These are phyloP conservation scores for Crocuta crocuta DNA, from an alignment of 2,113 vertebrate genomes.

Conservation along the genomic window DNA sequence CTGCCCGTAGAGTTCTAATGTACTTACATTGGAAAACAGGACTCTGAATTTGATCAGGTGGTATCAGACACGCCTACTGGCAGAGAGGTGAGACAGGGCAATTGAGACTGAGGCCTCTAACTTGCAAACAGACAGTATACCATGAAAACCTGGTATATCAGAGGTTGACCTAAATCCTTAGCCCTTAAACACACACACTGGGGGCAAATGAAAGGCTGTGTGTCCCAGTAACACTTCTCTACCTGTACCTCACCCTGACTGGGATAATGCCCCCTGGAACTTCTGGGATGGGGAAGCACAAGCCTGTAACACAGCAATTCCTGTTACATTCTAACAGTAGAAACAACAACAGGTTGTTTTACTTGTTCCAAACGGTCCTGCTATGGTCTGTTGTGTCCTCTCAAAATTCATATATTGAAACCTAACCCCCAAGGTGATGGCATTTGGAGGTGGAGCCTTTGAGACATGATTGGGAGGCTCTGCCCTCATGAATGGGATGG, in stretches of 20 bases:
- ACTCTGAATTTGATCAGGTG: neutral
- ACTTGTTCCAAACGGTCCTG: neutral
- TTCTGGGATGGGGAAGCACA: neutral
- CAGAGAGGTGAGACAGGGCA: neutral
- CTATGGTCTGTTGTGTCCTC: neutral
- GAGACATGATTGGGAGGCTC: neutral
- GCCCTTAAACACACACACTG: neutral
- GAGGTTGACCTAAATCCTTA: neutral
- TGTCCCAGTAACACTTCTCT: neutral
- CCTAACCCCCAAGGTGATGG: neutral
- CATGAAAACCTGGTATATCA: neutral
- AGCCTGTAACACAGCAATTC: neutral
- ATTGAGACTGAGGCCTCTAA: neutral
- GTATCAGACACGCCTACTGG: neutral
- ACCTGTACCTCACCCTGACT: neutral
- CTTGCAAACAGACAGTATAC: neutral
- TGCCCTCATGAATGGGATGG: neutral
- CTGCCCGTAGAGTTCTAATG: neutral
- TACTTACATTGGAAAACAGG: neutral
- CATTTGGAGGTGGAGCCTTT: neutral
- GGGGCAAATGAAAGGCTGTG: neutral
- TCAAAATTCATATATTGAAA: neutral
- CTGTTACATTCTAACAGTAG: neutral
- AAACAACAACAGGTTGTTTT: neutral
- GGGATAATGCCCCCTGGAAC: neutral